A percentile compares a stretch with the other conserved stretches of the same genome.
These are phyloP conservation scores for Pomacea canaliculata DNA, from an alignment of 2,888 invertebrate species.

Conservation along the genomic window DNA sequence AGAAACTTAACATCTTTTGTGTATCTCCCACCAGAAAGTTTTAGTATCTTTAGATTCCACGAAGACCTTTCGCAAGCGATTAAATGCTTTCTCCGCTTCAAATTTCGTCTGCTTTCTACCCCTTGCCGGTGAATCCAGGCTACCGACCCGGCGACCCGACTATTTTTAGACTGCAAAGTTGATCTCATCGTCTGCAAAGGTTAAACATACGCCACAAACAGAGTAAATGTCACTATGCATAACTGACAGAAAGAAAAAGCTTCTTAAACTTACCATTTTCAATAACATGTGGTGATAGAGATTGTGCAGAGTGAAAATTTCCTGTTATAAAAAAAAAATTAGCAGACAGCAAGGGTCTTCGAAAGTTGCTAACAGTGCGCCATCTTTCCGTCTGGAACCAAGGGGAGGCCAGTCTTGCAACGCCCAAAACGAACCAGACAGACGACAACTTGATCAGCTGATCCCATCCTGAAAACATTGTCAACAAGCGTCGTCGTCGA, in stretches of 20 bases:
- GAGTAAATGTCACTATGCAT: neutral
- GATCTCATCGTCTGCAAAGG: conserved; percentile 31
- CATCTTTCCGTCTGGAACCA: conserved; percentile 17
- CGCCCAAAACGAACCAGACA: neutral
- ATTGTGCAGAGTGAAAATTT: conserved; percentile 8
- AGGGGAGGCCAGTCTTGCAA: conserved; percentile 16
- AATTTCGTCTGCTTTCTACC: conserved; percentile 2
- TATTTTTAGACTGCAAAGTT: conserved; percentile 25
- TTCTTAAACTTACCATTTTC: conserved; percentile 9
- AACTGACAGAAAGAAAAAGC: conserved; percentile 1
- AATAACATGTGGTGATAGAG: neutral
- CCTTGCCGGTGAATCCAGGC: conserved; percentile 16
- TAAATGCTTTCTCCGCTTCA: neutral
- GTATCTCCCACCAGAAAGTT: too few relatives aligned
- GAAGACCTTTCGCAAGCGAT: neutral
- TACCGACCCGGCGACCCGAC: conserved; percentile 26
- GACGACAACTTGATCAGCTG: conserved; percentile 2
- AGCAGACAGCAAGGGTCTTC: conserved; percentile 25
- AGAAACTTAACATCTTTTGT: too few relatives aligned
- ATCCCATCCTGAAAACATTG: neutral
- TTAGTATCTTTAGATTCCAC: too few relatives aligned
- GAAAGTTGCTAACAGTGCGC: conserved; percentile 27
- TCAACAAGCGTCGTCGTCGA: too few relatives aligned
- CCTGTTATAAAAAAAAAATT: conserved; percentile 15
- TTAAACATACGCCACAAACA: conserved; percentile 11